Base-by-base conservation (phyloP, 2,113 vertebrate genomes). In the Gnathonemus echidnorhynchus region DNA sequence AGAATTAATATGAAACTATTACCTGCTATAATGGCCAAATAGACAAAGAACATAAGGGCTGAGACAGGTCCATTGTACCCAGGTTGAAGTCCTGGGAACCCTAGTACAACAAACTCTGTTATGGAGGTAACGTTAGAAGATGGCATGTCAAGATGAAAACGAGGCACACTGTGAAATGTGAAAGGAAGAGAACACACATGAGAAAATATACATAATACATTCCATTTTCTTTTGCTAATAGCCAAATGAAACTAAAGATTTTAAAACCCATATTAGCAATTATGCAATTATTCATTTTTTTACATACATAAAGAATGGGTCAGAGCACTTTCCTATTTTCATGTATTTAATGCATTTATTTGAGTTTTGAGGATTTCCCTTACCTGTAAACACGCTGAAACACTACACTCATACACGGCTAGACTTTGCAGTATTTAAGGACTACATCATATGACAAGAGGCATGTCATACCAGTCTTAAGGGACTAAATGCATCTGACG, bases 81-180 rank as follows among this genome's bases (percentile, higher is more conserved):
- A 19, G 84, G 84, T 0, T 87, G 86, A 89, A 93, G 92, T 87
- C 93, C 92, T 50, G 93, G 91, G 89, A 93, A 77, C 35, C 74
- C 74, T 77, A 42, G 2, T 42, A 77, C 1, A 39, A 77, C 31
- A 77, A 77, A 77, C 35, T 77, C 74, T 77, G 74, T 77, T 77
- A 77, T 39, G 74, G 35, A 39, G 74, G 74, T 77, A 13, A 77
- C 5, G 42, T 77, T 77, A 77, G 74, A 42, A 77, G 74, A 42
- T 6, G 74, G 31, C 74, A 77, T 77, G 74, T 39, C 74, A 35
- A 77, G 74, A 15, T 42, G 13, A 39, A 77, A 42, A 77, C 1
- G 13, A 19, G 27, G 74, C 74, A 77, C 74, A 2, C 74, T 77
- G 35, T 42, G 0, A 77, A 39, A 77, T 77, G 27, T 77, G 17